A percentile compares a stretch with the other conserved stretches of the same genome.
Conservation (phyloP, 2,888 invertebrate genomes). For the Lasioglossum morio region DNA sequence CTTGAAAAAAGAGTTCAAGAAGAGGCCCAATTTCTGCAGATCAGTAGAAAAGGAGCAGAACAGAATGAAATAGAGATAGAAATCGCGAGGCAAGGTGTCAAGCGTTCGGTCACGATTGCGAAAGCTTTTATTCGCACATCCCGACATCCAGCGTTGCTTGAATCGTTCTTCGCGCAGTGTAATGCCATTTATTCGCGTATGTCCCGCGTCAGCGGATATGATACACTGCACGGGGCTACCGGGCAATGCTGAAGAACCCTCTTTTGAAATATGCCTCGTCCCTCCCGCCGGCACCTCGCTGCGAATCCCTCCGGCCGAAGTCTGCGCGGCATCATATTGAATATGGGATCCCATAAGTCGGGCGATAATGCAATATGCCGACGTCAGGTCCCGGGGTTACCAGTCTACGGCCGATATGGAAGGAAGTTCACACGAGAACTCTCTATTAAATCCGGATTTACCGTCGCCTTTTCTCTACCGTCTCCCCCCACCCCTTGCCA, state of each 20-base stretch:
- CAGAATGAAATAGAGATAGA: background rate
- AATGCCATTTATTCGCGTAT: background rate
- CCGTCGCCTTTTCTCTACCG: constrained; percentile 30
- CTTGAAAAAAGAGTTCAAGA: too few relatives aligned
- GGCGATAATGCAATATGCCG: constrained; percentile 82
- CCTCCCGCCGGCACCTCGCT: constrained; percentile 17
- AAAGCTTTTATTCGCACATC: background rate
- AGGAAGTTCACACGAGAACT: constrained; percentile 63
- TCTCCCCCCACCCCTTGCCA: background rate
- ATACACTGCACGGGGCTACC: constrained; percentile 16
- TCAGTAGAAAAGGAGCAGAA: background rate
- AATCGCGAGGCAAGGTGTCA: background rate
- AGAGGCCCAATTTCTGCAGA: background rate
- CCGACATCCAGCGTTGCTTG: background rate
- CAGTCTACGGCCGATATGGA: constrained; percentile 58
- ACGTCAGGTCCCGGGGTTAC: constrained; percentile 74
- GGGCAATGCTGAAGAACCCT: constrained; percentile 24
- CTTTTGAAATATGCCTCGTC: constrained; percentile 58
- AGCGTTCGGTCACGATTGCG: background rate
- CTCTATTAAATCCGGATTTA: constrained; percentile 80
- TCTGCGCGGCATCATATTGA: constrained; percentile 74
- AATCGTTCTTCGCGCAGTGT: background rate
- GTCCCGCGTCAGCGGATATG: constrained; percentile 30
- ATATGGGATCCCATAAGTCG: constrained; percentile 79
- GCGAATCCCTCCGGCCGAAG: constrained; percentile 39